phyloP scores from a whole-genome alignment of 2,888 invertebrate species.

The Coelinius sp. region DNA sequence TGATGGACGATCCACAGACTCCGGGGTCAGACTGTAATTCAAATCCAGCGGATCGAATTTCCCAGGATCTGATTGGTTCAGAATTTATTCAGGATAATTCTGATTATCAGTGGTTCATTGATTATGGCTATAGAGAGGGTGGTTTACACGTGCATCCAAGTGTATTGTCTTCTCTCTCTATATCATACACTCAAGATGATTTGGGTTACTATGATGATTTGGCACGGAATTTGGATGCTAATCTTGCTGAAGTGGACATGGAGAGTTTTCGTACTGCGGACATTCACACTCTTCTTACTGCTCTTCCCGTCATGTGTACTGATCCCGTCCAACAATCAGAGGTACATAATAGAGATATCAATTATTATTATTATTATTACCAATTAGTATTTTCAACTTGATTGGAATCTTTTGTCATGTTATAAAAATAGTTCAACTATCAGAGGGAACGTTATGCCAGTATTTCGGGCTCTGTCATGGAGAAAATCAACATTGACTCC shows the following conservation, averaged over 20 bases:
- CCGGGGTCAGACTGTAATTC: slow-evolving; percentile 76
- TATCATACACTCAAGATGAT: slow-evolving; percentile 81
- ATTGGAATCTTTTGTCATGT: not conserved
- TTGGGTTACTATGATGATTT: slow-evolving; percentile 85
- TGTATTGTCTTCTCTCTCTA: slow-evolving; percentile 85
- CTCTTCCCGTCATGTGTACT: slow-evolving; percentile 78
- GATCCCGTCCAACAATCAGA: slow-evolving; percentile 69
- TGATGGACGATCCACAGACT: slow-evolving; percentile 69
- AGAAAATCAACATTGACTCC: slow-evolving; percentile 84
- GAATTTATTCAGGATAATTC: slow-evolving; percentile 89
- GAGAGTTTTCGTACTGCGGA: slow-evolving; percentile 94
- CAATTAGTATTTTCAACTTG: too few relatives aligned
- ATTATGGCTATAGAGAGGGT: slow-evolving; percentile 88
- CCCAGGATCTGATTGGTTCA: slow-evolving; percentile 72
- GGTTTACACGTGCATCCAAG: slow-evolving; percentile 84
- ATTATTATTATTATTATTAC: too few relatives aligned
- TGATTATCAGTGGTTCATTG: slow-evolving; percentile 92
- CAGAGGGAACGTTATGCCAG: slow-evolving; percentile 88
- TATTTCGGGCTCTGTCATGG: slow-evolving; percentile 86
- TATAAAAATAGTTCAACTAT: slow-evolving; percentile 77
- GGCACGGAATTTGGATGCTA: slow-evolving; percentile 91
- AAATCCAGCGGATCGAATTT: slow-evolving; percentile 74
- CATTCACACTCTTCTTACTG: slow-evolving; percentile 88
- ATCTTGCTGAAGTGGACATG: slow-evolving; percentile 95
- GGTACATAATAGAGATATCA: slow-evolving; percentile 48